These are phyloP conservation scores for Abscondita cerata DNA, from an alignment of 2,888 invertebrate species.

Conservation along the genomic window DNA sequence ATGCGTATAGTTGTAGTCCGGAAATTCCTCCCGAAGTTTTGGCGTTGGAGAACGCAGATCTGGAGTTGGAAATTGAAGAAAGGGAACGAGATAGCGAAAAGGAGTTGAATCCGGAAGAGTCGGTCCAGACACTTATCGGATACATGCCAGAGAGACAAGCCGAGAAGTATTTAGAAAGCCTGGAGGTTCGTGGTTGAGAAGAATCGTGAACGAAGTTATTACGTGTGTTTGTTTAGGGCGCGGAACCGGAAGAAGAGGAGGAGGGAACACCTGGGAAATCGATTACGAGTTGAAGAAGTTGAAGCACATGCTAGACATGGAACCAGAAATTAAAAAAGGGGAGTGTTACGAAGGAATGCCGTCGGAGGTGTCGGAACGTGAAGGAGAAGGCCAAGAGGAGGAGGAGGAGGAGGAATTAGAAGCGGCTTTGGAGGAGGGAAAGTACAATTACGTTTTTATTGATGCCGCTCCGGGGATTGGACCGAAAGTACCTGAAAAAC, in stretches of 20 bases:
- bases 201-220: no score
- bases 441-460: conserved; percentile 45
- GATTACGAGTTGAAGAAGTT: conserved; percentile 25
- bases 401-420: conserved; percentile 36
- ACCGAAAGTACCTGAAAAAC: conserved; percentile 60
- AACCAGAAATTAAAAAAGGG: background rate
- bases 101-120: background rate
- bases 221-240: no score
- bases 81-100: conserved; percentile 32
- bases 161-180: background rate
- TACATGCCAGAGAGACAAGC: conserved; percentile 16
- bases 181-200: no score
- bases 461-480: conserved; percentile 69
- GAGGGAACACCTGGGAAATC: conserved; percentile 28
- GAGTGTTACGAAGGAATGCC: no score
- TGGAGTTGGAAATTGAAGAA: conserved; percentile 27
- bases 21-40: background rate
- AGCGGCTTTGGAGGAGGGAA: conserved; percentile 12
- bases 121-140: conserved; percentile 1
- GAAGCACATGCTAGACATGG: conserved; percentile 2
- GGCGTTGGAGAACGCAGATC: conserved; percentile 7
- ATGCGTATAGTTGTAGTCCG: conserved; percentile 4
- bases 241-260: conserved; percentile 26
- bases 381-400: conserved; percentile 19
- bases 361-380: conserved; percentile 8